Percentiles rank a stretch among this genome's conserved stretches.
Conservation (phyloP, 2,797 vertebrate species). For the Parotocinclus haroldoi region DNA sequence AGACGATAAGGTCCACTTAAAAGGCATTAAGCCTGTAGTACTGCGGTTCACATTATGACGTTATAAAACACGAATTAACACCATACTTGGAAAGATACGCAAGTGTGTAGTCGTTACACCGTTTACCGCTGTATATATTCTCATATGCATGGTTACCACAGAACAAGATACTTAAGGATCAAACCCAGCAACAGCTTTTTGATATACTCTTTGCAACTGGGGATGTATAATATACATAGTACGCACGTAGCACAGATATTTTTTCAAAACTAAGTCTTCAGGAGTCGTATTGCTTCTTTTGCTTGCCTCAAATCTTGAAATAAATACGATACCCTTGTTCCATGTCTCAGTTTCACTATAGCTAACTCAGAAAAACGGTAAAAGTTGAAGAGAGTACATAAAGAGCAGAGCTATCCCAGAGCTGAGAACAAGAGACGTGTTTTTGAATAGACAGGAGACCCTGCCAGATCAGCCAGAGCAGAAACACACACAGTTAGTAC, state of each 20-base stretch:
- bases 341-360: too few relatives aligned
- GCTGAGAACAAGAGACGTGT: neutral
- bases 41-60: neutral
- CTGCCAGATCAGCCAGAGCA: neutral
- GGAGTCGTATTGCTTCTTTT: conserved; percentile 28
- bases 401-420: conserved; percentile 5
- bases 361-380: neutral
- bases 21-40: conserved; percentile 10
- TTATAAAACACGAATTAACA: conserved; percentile 4
- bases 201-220: conserved; percentile 3
- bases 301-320: conserved; percentile 7
- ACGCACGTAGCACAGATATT: neutral
- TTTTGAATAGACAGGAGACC: neutral
- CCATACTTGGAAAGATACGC: neutral
- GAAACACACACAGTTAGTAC: conserved; percentile 9
- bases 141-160: conserved; percentile 10
- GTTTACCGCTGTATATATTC: conserved; percentile 9
- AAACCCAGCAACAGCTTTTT: conserved; percentile 3
- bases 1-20: conserved; percentile 16
- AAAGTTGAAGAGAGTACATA: neutral
- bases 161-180: neutral
- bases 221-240: conserved; percentile 6
- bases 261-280: conserved; percentile 20
- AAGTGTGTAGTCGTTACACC: neutral
- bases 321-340: neutral